These are phyloP conservation scores for Urosaurus nigricauda DNA, from an alignment of 2,797 vertebrate species.

Conservation along the genomic window DNA sequence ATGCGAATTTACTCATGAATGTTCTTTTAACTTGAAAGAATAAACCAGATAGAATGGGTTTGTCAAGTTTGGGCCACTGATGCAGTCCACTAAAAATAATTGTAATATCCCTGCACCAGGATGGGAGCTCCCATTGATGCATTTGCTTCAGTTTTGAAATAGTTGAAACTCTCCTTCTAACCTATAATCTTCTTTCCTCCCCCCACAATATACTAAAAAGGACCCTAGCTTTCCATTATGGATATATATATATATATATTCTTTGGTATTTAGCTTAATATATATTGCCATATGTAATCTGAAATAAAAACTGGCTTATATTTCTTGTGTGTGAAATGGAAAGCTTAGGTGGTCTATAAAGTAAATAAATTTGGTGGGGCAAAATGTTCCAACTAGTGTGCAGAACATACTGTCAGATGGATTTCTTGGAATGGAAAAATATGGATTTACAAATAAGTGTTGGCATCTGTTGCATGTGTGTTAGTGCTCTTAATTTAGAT, in stretches of 20 bases:
- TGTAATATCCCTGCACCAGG: not conserved
- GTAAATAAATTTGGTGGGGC: no score
- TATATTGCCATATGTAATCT: not conserved
- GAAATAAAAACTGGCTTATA: not conserved
- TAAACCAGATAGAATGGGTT: not conserved
- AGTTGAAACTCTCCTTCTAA: not conserved
- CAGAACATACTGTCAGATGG: not conserved
- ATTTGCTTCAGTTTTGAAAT: not conserved
- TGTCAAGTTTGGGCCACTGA: not conserved
- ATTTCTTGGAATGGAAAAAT: not conserved
- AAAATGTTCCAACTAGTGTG: not conserved
- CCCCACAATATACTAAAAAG: not conserved
- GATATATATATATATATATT: not conserved
- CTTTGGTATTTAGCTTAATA: no score
- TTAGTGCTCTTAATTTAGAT: not conserved
- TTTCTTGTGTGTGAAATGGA: not conserved
- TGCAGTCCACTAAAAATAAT: not conserved
- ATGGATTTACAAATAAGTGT: not conserved
- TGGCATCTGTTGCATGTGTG: not conserved
- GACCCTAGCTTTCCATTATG: not conserved
- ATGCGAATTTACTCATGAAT: not conserved
- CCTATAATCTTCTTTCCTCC: no score
- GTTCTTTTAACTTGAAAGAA: not conserved
- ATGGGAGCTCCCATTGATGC: not conserved
- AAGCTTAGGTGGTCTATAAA: not conserved